These are phyloP conservation scores for Hyperopisus bebe DNA, from an alignment of 2,113 vertebrate species.

Conservation along the genomic window DNA sequence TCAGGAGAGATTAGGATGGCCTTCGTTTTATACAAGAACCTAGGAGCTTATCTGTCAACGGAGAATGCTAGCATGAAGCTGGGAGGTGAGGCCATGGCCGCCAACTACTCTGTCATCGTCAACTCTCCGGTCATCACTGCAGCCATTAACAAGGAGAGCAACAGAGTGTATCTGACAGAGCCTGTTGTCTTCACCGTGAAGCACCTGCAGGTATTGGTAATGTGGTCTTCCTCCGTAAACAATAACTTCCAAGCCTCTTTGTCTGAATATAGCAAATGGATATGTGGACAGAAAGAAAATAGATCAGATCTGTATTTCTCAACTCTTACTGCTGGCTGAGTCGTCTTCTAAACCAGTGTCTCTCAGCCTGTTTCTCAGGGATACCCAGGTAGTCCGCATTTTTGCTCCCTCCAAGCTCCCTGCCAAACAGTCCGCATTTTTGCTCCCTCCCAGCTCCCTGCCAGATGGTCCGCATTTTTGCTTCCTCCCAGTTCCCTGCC, in stretches of 20 bases:
- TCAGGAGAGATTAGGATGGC: conserved; percentile 94
- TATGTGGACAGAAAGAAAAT: background rate
- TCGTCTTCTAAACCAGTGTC: background rate
- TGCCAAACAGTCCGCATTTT: too few relatives aligned
- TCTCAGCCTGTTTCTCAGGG: background rate
- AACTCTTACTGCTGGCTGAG: background rate
- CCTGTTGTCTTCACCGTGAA: conserved; percentile 92
- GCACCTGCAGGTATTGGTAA: conserved; percentile 80
- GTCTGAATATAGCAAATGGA: background rate
- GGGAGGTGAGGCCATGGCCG: conserved; percentile 80
- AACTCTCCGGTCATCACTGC: conserved; percentile 94
- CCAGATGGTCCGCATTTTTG: too few relatives aligned
- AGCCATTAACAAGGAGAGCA: conserved; percentile 97
- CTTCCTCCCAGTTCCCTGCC: too few relatives aligned
- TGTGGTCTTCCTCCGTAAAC: too few relatives aligned
- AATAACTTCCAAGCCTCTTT: background rate
- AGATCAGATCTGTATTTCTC: background rate
- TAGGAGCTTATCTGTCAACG: conserved; percentile 89
- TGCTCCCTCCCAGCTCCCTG: too few relatives aligned
- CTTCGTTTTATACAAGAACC: conserved; percentile 90
- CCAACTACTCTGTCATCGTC: conserved; percentile 94
- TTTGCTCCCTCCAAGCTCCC: too few relatives aligned
- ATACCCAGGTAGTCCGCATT: background rate
- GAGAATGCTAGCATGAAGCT: conserved; percentile 91
- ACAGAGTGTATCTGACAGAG: conserved; percentile 93